phyloP scores from a whole-genome alignment of 2,888 invertebrate species.

The Drosophila villosipedis region DNA sequence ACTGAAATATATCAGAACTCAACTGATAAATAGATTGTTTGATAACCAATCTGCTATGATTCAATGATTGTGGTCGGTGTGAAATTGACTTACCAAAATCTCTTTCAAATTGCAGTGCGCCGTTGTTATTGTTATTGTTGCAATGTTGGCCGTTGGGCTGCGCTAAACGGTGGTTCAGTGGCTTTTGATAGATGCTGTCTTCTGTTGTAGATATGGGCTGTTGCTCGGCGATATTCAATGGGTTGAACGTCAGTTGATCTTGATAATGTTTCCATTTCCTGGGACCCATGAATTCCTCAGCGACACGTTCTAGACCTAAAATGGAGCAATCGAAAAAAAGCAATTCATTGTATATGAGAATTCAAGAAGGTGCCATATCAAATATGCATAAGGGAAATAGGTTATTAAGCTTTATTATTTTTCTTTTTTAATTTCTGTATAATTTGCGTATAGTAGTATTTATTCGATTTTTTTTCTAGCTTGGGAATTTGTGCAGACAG shows the following conservation, averaged over 20 bases:
- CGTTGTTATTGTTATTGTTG: constrained; percentile 40
- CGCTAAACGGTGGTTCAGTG: constrained; percentile 70
- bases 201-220: constrained; percentile 73
- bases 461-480: constrained; percentile 38
- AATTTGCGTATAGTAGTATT: constrained; percentile 61
- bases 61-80: background rate
- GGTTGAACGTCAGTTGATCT: constrained; percentile 89
- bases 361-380: constrained; percentile 26
- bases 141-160: constrained; percentile 61
- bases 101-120: constrained; percentile 53
- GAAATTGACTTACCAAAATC: constrained; percentile 59
- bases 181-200: constrained; percentile 45
- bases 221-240: constrained; percentile 80
- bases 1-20: background rate
- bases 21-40: background rate
- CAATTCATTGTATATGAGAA: constrained; percentile 6
- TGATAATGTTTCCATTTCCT: constrained; percentile 98
- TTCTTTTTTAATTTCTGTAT: constrained; percentile 37
- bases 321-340: background rate
- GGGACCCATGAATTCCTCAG: constrained; percentile 98
- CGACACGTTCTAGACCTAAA: constrained; percentile 96
- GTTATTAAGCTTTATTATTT: constrained; percentile 39
- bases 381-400: constrained; percentile 34
- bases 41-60: background rate
- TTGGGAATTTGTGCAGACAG: constrained; percentile 73